Base-by-base conservation (phyloP, 2,888 invertebrate genomes). In the Luffia ferchaultella region DNA sequence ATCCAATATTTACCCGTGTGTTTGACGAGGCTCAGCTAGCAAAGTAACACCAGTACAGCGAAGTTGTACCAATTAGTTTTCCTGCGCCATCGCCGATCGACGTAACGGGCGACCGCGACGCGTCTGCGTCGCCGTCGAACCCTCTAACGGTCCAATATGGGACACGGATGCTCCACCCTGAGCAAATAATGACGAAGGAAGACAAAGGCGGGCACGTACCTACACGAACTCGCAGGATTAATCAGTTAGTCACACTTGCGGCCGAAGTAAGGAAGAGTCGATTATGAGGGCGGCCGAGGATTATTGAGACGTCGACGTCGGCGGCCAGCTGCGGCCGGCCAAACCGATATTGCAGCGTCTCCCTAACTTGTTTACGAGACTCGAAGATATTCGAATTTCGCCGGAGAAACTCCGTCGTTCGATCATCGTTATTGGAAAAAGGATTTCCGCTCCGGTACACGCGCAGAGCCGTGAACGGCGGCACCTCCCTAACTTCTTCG, bases 191-290 rank as follows among this genome's bases (percentile, higher is more conserved):
- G 77, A 77, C 69, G 66, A 65, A 61, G 60, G 61, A 65, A 67
- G 67, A 69, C 69, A 63, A 65, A 50, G 63, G 63, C 62, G 62
- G 64, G 72, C 76, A 82, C 80, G 80, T 79, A 73, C 74, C 16
- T 20, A 63, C 53, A 56, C 61, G 72, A 67, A 30, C 30, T 68
- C 66, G 67, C 70, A 69, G 80, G 73, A 83, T 82, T 80, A 82
- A 83, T 83, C 82, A 82, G 83, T 80, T 79, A 79, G 77, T 73
- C 80, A 72, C 83, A 83, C 82, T 83, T 82, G 83, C 68, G 53
- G 78, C 67, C 73, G 70, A 69, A 76, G 65, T 71, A 70, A 75
- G 77, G 79, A 77, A 71, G 77, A 83, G 76, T 79, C 80, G 82
- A 82, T 83, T 82, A 80, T 78, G 73, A 73, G 73, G 77, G 76